Conservation (phyloP, 2,113 vertebrate genomes). For the Ictalurus punctatus region DNA sequence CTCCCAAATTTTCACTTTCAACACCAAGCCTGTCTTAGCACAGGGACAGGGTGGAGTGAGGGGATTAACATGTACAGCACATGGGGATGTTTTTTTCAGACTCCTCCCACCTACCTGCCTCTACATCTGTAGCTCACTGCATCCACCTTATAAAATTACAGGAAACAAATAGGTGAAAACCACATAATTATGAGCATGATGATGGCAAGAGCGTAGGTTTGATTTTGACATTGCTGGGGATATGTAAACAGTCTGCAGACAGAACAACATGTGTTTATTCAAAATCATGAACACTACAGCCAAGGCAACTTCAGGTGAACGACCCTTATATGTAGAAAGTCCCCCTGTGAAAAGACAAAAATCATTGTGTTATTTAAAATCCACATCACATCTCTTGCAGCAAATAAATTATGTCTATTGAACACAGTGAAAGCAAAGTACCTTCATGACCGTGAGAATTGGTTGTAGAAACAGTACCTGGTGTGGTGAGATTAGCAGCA, state of each 20-base stretch:
- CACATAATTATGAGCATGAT: background rate
- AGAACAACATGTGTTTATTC: too few species aligned
- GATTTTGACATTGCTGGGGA: too few species aligned
- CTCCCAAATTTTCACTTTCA: background rate
- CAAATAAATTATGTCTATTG: background rate
- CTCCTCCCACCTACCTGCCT: background rate
- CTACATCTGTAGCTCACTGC: background rate
- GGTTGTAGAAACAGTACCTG: accelerated
- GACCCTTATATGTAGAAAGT: background rate
- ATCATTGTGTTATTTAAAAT: background rate
- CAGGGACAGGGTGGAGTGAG: background rate
- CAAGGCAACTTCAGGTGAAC: background rate
- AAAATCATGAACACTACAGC: background rate
- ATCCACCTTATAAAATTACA: background rate
- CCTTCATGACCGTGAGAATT: accelerated
- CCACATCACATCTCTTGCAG: background rate
- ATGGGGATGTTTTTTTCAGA: background rate
- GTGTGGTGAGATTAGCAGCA: background rate
- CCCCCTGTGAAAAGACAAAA: background rate
- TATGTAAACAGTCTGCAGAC: too few species aligned
- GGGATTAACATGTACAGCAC: background rate
- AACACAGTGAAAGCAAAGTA: background rate
- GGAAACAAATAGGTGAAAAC: background rate
- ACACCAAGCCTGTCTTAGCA: background rate
- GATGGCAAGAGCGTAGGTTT: background rate